phyloP scores from a whole-genome alignment of 2,888 invertebrate species.

The Empis stercorea region DNA sequence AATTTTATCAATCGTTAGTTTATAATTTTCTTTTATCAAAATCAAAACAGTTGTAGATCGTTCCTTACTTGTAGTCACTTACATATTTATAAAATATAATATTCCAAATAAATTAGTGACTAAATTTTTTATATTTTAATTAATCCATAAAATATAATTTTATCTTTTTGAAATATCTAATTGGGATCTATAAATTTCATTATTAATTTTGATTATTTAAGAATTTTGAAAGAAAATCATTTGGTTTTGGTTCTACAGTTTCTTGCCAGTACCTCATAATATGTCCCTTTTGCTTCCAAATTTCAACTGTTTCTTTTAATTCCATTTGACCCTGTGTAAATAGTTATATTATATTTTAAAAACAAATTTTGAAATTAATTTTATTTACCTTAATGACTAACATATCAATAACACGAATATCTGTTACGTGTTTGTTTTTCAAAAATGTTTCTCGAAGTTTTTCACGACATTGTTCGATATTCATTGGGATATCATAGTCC shows the following conservation, averaged over 20 bases:
- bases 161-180: no score
- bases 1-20: no score
- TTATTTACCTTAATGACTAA: conserved; percentile 77
- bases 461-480: conserved; percentile 48
- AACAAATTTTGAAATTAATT: no score
- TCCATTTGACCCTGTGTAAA: conserved; percentile 82
- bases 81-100: no score
- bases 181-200: neutral
- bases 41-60: no score
- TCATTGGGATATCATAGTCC: conserved; percentile 72
- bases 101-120: no score
- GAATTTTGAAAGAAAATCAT: conserved; percentile 86
- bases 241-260: conserved; percentile 69
- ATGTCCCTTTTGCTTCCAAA: conserved; percentile 83
- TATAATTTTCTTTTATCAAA: no score
- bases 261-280: conserved; percentile 82
- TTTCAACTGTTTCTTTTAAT: conserved; percentile 67
- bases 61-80: no score
- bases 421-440: conserved; percentile 63
- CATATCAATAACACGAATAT: conserved; percentile 82
- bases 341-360: conserved; percentile 5
- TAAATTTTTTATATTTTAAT: no score
- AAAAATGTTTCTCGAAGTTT: conserved; percentile 69
- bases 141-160: no score
- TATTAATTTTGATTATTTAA: conserved; percentile 1